Evolutionary conservation across 2,113 vertebrate species (phyloP).

Genomic region (Pipa parva): DNA sequence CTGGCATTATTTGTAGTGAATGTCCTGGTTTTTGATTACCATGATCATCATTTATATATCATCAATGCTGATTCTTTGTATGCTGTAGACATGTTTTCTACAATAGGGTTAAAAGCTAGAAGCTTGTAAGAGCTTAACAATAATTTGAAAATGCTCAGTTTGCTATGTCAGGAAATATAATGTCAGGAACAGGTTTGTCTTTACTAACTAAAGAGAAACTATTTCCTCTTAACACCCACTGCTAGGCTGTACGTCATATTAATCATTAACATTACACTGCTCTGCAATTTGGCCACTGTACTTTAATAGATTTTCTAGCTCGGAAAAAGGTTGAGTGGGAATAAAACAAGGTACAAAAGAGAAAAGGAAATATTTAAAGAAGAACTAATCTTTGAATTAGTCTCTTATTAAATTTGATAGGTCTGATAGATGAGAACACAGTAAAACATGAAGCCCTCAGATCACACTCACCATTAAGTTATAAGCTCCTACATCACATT

Average conservation of each 20-base stretch:
- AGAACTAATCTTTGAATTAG: too few relatives aligned
- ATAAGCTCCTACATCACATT: too few relatives aligned
- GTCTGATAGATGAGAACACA: not conserved
- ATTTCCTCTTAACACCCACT: not conserved
- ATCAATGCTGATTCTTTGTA: too few relatives aligned
- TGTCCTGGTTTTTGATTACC: too few relatives aligned
- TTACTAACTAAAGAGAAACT: not conserved
- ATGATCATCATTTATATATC: too few relatives aligned
- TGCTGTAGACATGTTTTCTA: too few relatives aligned
- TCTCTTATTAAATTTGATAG: not conserved
- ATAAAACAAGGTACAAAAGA: not conserved
- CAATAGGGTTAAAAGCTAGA: too few relatives aligned
- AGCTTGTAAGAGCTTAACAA: not conserved
- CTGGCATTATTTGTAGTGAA: too few relatives aligned
- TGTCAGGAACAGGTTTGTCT: not conserved
- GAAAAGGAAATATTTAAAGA: not conserved
- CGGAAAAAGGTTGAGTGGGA: not conserved
- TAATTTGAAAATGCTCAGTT: not conserved
- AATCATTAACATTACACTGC: not conserved
- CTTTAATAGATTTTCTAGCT: not conserved
- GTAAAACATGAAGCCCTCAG: too few relatives aligned
- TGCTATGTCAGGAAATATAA: not conserved
- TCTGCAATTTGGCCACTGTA: not conserved
- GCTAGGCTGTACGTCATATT: not conserved
- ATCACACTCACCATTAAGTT: too few relatives aligned